These are phyloP conservation scores for Carposina sasakii DNA, from an alignment of 1,140 invertebrate genomes.

Conservation along the genomic window DNA sequence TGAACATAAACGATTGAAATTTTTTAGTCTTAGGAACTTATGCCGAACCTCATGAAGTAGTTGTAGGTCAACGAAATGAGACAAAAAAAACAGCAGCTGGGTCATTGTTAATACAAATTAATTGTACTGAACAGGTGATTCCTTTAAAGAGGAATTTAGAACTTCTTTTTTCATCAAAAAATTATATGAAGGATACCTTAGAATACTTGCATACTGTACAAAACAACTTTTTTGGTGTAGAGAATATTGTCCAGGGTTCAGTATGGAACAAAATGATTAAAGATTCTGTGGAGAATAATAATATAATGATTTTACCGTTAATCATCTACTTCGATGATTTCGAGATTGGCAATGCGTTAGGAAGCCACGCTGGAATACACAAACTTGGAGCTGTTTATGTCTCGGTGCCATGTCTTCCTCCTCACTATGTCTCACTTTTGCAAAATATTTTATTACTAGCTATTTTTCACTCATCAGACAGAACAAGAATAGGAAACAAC, in stretches of 20 bases:
- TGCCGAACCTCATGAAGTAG: neutral
- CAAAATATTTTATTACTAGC: slow-evolving; percentile 27
- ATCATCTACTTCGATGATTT: slow-evolving; percentile 27
- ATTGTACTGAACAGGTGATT: neutral
- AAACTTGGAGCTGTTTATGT: slow-evolving; percentile 31
- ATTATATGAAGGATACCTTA: neutral
- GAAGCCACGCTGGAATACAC: slow-evolving; percentile 25
- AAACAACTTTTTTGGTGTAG: neutral
- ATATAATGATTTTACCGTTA: slow-evolving; percentile 2
- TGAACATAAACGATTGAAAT: neutral
- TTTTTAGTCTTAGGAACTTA: neutral
- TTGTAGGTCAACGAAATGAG: neutral
- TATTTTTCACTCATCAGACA: slow-evolving; percentile 27
- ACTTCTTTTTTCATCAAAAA: neutral
- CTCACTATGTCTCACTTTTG: slow-evolving; percentile 22
- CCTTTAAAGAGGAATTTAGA: neutral
- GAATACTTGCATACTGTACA: neutral
- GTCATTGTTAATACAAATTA: neutral
- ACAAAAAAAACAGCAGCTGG: neutral
- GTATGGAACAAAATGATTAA: neutral
- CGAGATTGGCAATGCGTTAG: slow-evolving; percentile 27
- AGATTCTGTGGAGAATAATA: neutral
- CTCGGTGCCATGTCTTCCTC: slow-evolving; percentile 24
- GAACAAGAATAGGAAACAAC: slow-evolving; percentile 24
- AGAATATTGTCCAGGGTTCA: neutral